Percentiles rank a stretch among this genome's conserved stretches.
These are phyloP conservation scores for Antennarius striatus DNA, from an alignment of 2,113 vertebrate species.

Conservation along the genomic window DNA sequence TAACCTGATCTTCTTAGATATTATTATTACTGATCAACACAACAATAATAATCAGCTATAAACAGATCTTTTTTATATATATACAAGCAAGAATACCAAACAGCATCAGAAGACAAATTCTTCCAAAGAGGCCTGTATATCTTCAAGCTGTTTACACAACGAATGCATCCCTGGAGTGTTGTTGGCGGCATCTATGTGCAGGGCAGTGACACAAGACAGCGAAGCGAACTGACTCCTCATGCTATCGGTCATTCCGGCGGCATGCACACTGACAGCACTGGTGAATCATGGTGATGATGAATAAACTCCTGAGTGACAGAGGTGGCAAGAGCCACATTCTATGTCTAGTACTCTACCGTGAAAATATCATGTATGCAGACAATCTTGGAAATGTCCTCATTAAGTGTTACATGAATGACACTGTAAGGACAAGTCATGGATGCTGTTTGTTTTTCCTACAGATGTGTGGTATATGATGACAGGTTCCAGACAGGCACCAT, in stretches of 20 bases:
- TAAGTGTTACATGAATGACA: conserved; percentile 16
- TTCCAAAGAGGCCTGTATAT: neutral
- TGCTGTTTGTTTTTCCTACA: neutral
- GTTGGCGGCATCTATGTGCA: conserved; percentile 18
- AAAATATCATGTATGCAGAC: conserved; percentile 39
- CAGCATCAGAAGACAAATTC: neutral
- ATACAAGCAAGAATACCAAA: neutral
- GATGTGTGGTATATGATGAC: conserved; percentile 1
- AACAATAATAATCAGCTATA: too few species aligned
- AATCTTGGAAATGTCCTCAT: conserved; percentile 31
- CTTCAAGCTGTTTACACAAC: conserved; percentile 3
- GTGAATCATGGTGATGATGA: conserved; percentile 32
- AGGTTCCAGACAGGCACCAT: conserved; percentile 13
- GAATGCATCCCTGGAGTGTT: conserved; percentile 23
- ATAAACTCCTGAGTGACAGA: conserved; percentile 45
- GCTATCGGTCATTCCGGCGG: conserved; percentile 7
- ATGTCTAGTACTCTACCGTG: conserved; percentile 11
- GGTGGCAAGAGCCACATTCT: conserved; percentile 7
- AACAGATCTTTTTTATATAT: too few species aligned
- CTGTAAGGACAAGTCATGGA: too few species aligned
- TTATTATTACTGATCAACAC: too few species aligned
- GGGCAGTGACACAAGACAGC: conserved; percentile 33
- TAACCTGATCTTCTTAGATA: too few species aligned
- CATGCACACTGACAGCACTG: conserved; percentile 9
- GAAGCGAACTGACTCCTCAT: conserved; percentile 14